phyloP scores from a whole-genome alignment of 2,113 vertebrate species.

The Protobothrops mucrosquamatus region DNA sequence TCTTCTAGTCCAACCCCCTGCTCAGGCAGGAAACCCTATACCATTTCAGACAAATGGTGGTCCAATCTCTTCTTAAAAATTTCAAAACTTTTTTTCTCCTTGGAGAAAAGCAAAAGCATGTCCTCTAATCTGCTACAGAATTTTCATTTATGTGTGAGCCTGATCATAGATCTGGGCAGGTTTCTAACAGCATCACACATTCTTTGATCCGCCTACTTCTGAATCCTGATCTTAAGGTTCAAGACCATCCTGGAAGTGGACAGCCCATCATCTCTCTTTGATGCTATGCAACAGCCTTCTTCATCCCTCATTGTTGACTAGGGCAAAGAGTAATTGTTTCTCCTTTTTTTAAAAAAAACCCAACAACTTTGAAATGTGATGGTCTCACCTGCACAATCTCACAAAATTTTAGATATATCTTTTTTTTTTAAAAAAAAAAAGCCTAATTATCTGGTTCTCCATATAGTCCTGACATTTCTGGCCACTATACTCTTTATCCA shows the following conservation, averaged over 20 bases:
- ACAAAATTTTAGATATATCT: background rate
- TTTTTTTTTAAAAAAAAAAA: too few species aligned
- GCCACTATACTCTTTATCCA: background rate
- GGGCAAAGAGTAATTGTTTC: background rate
- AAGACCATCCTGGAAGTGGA: background rate
- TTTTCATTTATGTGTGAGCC: background rate
- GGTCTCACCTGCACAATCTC: background rate
- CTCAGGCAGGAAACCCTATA: too few species aligned
- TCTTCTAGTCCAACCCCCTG: too few species aligned
- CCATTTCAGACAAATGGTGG: too few species aligned
- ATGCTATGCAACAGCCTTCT: background rate
- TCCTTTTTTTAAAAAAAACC: background rate
- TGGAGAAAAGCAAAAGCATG: background rate
- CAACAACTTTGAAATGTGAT: background rate
- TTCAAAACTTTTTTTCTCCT: background rate
- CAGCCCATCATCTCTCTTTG: background rate
- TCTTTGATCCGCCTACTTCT: background rate
- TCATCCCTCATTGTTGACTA: background rate
- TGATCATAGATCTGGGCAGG: background rate
- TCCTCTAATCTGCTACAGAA: background rate
- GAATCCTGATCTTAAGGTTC: background rate
- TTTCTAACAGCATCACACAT: background rate
- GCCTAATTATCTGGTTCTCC: background rate
- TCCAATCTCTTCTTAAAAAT: too few species aligned
- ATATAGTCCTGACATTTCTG: background rate